Evolutionary conservation across 23 tunicate species (phyloP), one percentile per base, ranked within the genome.

Genomic region (Phallusia fumigata): DNA sequence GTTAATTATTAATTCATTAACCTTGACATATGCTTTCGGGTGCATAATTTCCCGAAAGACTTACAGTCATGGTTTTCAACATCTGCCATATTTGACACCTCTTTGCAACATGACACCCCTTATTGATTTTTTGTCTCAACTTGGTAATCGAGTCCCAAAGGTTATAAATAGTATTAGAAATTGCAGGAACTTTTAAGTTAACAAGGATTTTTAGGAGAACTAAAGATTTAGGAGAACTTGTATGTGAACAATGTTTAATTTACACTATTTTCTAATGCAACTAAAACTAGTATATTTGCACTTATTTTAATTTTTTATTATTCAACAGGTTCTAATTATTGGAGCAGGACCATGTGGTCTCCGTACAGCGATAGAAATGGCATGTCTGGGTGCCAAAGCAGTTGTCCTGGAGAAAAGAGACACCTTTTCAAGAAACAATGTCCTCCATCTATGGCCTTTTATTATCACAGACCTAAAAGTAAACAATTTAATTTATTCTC

Each of bases 341-440:
- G 99, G 99, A 24, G 99, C 95, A 40, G 99, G 99, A 31, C 99
- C 99, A 33, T 90, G 95, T 83, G 99, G 99, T n/a, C 75, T 97
- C 0, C 79, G 99, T 30, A 87, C 95, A 30, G 99, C 99, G 0
- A 92, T 97, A 19, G 95, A 90, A 26, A 92, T 91, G 89, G 95
- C 99, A 30, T 87, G 92, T 47, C 83, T 97, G 19, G 99, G 99
- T 30, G 93, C 95, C 35, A 85, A 88, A 65, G 84, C 87, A 0
- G 86, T 92, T 6, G 97, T 97, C 30, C 74, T 97, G 36, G 99
- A 97, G 64, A 92, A 89, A 81, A 77, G 99, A 73, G 91, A 92
- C 40, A 78, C 84, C 0, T 97, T 97, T 81, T 88, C 95, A 34
- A 76, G 99, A 77, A 97, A 97, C 73, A 97, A 97, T 80, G 93